phyloP scores from a whole-genome alignment of 1,140 invertebrate genomes.

The Drosophila lowei region DNA sequence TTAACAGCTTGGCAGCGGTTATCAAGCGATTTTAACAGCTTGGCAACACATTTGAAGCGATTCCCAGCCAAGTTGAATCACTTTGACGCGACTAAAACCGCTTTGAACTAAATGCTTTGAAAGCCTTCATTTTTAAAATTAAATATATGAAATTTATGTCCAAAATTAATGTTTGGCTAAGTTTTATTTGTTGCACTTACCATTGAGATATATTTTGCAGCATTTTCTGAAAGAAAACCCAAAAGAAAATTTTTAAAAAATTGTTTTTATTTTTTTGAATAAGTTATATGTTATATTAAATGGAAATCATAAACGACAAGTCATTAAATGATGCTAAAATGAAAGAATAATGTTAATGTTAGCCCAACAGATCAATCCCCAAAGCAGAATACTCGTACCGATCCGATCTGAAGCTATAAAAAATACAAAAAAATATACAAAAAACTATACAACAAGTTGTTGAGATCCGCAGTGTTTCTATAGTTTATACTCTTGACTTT shows the following conservation, averaged over 20 bases:
- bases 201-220: too few relatives aligned
- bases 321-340: slow-evolving; percentile 36
- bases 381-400: background rate
- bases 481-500: slow-evolving; percentile 56
- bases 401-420: slow-evolving; percentile 21
- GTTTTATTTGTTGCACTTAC: too few relatives aligned
- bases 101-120: too few relatives aligned
- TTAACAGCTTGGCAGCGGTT: background rate
- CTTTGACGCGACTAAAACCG: too few relatives aligned
- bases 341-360: slow-evolving; percentile 28
- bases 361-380: slow-evolving; percentile 23
- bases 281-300: slow-evolving; percentile 17
- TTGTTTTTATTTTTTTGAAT: background rate
- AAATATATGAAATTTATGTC: too few relatives aligned
- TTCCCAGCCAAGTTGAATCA: too few relatives aligned
- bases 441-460: slow-evolving; percentile 29
- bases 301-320: slow-evolving; percentile 28
- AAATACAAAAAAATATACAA: background rate
- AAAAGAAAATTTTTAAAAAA: background rate
- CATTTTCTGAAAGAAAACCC: too few relatives aligned
- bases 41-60: background rate
- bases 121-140: too few relatives aligned
- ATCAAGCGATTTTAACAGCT: slow-evolving; percentile 7
- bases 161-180: too few relatives aligned
- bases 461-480: slow-evolving; percentile 33